Conservation (phyloP, 2,113 vertebrate species). For the Ptilorrhoa leucosticta region DNA sequence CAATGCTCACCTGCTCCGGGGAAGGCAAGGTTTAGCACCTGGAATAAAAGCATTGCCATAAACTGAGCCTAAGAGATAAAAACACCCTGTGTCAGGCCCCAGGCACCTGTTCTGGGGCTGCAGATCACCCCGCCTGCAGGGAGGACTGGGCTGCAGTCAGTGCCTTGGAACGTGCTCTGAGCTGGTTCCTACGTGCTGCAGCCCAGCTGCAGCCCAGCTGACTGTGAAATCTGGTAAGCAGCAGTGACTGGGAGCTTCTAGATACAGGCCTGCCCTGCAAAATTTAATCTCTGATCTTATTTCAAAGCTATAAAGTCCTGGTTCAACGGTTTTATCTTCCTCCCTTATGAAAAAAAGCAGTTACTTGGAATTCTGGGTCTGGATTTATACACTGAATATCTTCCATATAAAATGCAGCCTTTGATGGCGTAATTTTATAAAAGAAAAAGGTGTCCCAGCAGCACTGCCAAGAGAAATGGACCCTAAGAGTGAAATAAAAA, state of each 20-base stretch:
- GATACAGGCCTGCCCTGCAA: background rate
- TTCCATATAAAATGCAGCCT: background rate
- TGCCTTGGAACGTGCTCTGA: rapidly evolving
- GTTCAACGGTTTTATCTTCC: background rate
- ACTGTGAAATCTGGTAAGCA: background rate
- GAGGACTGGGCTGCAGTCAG: background rate
- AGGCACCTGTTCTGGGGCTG: rapidly evolving
- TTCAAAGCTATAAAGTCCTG: background rate
- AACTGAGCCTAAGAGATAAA: background rate
- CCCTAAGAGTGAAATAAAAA: background rate
- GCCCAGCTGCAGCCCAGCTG: background rate
- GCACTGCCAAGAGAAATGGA: background rate
- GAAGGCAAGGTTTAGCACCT: background rate
- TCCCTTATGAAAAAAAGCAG: background rate
- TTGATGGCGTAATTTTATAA: background rate
- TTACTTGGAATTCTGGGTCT: background rate
- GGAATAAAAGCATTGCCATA: background rate
- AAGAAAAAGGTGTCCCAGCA: background rate
- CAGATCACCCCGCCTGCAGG: rapidly evolving
- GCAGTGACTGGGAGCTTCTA: background rate
- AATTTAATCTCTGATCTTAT: background rate
- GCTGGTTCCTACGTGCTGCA: background rate
- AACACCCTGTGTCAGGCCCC: rapidly evolving
- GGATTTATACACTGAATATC: background rate
- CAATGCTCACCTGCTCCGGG: background rate